Percentiles rank a stretch among this genome's conserved stretches.
These are phyloP conservation scores for Chelmon rostratus DNA, from an alignment of 2,797 vertebrate species.

Conservation along the genomic window DNA sequence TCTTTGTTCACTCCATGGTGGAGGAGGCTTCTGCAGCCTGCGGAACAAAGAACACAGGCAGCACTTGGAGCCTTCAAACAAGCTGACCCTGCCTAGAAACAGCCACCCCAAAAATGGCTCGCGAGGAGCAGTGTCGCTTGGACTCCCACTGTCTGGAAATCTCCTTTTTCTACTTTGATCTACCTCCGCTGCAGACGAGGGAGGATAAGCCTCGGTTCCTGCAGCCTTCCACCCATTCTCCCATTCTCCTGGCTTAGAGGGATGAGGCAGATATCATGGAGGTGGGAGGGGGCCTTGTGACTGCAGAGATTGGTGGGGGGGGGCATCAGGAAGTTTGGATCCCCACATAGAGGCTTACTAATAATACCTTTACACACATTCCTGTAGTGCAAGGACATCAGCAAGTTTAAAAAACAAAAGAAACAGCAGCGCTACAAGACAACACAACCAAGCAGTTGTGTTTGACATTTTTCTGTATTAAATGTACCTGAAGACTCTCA, in stretches of 20 bases:
- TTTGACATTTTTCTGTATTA: slow-evolving; percentile 10
- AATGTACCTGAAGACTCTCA: slow-evolving; percentile 34
- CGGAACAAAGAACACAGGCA: slow-evolving; percentile 77
- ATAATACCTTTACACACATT: slow-evolving; percentile 11
- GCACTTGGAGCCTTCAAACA: slow-evolving; percentile 63
- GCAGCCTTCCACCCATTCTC: slow-evolving; percentile 14
- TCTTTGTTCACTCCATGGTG: slow-evolving; percentile 78
- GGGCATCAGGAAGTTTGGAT: slow-evolving; percentile 15
- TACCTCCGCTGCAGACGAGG: slow-evolving; percentile 40
- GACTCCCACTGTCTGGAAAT: slow-evolving; percentile 40
- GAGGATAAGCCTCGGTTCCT: slow-evolving; percentile 49
- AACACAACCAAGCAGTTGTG: neutral
- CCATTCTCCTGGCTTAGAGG: slow-evolving; percentile 9
- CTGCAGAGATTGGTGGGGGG: slow-evolving; percentile 12
- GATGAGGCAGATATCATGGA: slow-evolving; percentile 23
- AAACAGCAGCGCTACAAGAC: neutral
- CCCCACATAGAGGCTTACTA: neutral
- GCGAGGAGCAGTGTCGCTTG: neutral
- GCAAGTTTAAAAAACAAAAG: slow-evolving; percentile 1
- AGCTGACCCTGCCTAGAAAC: slow-evolving; percentile 61
- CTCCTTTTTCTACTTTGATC: slow-evolving; percentile 51
- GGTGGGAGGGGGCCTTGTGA: slow-evolving; percentile 18
- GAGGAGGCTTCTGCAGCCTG: slow-evolving; percentile 63
- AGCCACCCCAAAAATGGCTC: slow-evolving; percentile 52
- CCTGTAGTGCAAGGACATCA: slow-evolving; percentile 5